These are phyloP conservation scores for Enhydra lutris DNA, from an alignment of 2,113 vertebrate species.

Conservation along the genomic window DNA sequence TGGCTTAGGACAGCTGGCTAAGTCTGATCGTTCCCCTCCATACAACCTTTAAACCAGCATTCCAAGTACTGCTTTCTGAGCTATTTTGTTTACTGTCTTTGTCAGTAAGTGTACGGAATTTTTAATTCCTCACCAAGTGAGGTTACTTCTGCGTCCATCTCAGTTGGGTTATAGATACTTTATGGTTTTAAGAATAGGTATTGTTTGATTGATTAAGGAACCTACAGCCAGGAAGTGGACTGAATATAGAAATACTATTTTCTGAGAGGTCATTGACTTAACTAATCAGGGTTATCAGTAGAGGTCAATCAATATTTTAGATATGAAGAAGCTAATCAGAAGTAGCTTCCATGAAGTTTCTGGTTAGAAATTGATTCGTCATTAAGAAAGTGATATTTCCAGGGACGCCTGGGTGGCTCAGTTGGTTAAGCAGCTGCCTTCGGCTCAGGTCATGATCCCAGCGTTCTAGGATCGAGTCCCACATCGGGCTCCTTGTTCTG, in stretches of 20 bases:
- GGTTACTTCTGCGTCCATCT: slow-evolving; percentile 16
- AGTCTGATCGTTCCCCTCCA: slow-evolving; percentile 84
- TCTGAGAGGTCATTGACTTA: background rate
- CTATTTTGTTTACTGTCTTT: background rate
- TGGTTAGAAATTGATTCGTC: background rate
- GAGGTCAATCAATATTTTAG: background rate
- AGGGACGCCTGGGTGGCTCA: too few relatives aligned
- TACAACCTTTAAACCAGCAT: slow-evolving; percentile 3
- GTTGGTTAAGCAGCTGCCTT: too few relatives aligned
- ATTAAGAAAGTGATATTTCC: background rate
- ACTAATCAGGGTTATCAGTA: background rate
- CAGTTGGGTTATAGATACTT: background rate
- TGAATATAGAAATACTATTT: slow-evolving; percentile 21
- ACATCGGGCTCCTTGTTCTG: too few relatives aligned
- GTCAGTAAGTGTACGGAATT: background rate
- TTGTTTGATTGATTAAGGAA: slow-evolving; percentile 6
- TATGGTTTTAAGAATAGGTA: background rate
- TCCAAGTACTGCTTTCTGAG: background rate
- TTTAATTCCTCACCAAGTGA: background rate
- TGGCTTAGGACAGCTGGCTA: slow-evolving; percentile 77
- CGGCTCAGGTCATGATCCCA: too few relatives aligned
- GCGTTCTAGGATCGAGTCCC: too few relatives aligned
- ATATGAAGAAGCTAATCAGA: background rate
- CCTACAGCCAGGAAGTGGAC: background rate
- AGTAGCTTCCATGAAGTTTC: background rate